Evolutionary conservation across 2,797 vertebrate species (phyloP).

Genomic region (Coreius guichenoti): DNA sequence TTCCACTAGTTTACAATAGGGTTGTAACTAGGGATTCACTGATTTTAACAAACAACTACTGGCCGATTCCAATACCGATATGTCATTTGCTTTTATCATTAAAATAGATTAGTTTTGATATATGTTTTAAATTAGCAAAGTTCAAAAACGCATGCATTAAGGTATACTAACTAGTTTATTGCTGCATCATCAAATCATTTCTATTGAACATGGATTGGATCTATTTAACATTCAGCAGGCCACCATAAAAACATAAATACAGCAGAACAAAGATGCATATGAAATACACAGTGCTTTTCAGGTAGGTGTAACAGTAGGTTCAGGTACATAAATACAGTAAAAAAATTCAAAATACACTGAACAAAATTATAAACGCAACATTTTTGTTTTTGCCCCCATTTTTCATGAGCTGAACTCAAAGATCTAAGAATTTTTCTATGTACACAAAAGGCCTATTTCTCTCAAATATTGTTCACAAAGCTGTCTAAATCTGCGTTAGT

Average conservation of each 20-base stretch:
- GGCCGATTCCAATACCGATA: not conserved
- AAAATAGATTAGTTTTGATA: not conserved
- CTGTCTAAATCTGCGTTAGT: too few species aligned
- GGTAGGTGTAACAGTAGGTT: too few species aligned
- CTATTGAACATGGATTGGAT: not conserved
- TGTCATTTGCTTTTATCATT: not conserved
- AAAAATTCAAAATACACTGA: too few species aligned
- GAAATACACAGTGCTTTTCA: too few species aligned
- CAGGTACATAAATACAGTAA: too few species aligned
- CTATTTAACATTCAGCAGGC: not conserved
- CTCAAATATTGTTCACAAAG: too few species aligned
- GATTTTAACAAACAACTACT: not conserved
- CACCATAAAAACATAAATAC: not conserved
- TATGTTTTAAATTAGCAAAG: not conserved
- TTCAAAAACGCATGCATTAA: not conserved
- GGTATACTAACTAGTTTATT: not conserved
- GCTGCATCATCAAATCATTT: not conserved
- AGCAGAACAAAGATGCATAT: too few species aligned
- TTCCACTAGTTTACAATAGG: not conserved
- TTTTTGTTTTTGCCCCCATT: too few species aligned
- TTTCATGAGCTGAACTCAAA: too few species aligned
- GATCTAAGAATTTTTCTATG: too few species aligned
- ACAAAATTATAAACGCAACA: too few species aligned
- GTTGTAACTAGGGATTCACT: not conserved
- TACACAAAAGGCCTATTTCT: too few species aligned